A percentile compares a stretch with the other conserved stretches of the same genome.
phyloP scores from a whole-genome alignment of 1,140 invertebrate genomes.

The Papilio polytes region DNA sequence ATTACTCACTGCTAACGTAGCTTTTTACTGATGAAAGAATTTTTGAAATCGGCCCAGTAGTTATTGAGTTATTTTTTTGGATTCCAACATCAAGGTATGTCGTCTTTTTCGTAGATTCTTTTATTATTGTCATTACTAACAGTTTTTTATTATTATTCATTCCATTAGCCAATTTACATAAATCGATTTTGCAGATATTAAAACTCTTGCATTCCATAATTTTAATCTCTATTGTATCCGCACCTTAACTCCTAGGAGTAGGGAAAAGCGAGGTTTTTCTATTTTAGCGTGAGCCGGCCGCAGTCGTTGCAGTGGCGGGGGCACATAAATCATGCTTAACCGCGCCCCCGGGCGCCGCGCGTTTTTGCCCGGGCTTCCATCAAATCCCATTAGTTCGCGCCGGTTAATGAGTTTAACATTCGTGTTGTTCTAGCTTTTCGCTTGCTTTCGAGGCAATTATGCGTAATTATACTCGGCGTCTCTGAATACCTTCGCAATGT shows the following conservation, averaged over 20 bases:
- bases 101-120: no score
- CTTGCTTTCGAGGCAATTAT: conserved; percentile 51
- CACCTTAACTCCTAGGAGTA: conserved; percentile 10
- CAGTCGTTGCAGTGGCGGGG: conserved; percentile 30
- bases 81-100: no score
- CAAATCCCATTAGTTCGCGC: conserved; percentile 62
- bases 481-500: conserved; percentile 20
- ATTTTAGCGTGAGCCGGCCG: background rate
- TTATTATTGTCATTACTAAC: no score
- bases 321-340: conserved; percentile 61
- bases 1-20: no score
- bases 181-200: background rate
- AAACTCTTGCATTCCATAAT: background rate
- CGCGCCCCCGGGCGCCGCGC: conserved; percentile 52
- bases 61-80: no score
- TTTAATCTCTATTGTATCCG: background rate
- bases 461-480: conserved; percentile 46
- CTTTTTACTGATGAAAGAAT: no score
- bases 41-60: no score
- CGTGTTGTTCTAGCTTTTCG: conserved; percentile 51
- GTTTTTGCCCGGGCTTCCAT: conserved; percentile 60
- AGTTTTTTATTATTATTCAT: no score
- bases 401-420: conserved; percentile 62
- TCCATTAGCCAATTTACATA: background rate
- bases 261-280: conserved; percentile 30